phyloP scores from a whole-genome alignment of 2,888 invertebrate genomes.

The Abrostola triplasia region DNA sequence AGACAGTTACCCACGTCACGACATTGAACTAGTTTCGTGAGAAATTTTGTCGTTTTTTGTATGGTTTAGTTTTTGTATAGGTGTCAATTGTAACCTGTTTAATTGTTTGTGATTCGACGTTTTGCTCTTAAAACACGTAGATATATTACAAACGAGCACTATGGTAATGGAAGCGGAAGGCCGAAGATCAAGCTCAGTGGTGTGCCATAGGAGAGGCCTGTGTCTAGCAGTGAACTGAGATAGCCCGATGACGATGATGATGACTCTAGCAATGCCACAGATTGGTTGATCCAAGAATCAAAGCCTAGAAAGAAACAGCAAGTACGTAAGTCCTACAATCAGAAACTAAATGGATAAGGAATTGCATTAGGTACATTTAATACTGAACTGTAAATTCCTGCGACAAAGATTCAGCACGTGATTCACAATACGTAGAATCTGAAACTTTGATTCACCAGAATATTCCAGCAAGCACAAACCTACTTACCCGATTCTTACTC shows the following conservation, averaged over 20 bases:
- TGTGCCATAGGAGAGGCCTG: too few species aligned
- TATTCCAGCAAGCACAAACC: conserved; percentile 4
- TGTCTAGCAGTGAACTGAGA: too few species aligned
- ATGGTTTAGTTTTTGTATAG: conserved; percentile 4
- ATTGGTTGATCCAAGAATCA: too few species aligned
- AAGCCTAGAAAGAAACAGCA: too few species aligned
- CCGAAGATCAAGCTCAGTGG: too few species aligned
- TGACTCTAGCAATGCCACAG: too few species aligned
- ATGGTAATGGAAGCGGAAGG: too few species aligned
- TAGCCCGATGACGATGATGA: too few species aligned
- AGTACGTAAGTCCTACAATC: too few species aligned
- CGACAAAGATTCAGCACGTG: conserved; percentile 26
- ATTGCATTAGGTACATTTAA: neutral
- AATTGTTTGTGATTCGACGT: neutral
- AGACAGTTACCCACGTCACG: conserved; percentile 46
- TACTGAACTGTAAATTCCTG: conserved; percentile 2
- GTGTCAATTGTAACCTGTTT: neutral
- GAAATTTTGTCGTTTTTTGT: conserved; percentile 38
- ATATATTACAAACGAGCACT: too few species aligned
- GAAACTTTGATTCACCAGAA: conserved; percentile 40
- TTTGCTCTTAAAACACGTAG: too few species aligned
- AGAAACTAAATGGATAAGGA: neutral
- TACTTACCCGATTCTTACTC: conserved; percentile 1
- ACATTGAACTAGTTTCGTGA: conserved; percentile 60
- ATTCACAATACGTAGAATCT: conserved; percentile 38